Conservation (phyloP, 2,888 invertebrate genomes). For the Oxycera nigricornis region DNA sequence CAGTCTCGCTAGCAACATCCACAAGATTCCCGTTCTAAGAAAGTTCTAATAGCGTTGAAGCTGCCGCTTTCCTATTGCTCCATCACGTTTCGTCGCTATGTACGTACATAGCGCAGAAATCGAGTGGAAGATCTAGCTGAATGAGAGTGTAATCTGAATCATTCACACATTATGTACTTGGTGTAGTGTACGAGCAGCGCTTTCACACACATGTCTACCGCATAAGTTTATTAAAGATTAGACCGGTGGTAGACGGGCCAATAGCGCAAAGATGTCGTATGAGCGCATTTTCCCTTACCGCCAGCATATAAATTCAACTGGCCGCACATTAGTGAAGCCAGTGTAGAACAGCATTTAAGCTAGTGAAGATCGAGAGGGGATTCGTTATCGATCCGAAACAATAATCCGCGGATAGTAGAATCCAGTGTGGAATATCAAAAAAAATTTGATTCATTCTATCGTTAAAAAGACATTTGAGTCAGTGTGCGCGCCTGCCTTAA, state of each 20-base stretch:
- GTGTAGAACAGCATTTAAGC: constrained; percentile 58
- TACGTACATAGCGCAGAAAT: not conserved
- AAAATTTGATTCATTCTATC: not conserved
- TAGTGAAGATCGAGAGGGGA: not conserved
- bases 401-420: not conserved
- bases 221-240: constrained; percentile 15
- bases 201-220: constrained; percentile 13
- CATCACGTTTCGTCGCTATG: too few species aligned
- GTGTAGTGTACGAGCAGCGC: not conserved
- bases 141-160: not conserved
- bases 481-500: constrained; percentile 2
- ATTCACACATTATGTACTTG: not conserved
- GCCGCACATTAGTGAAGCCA: constrained; percentile 48
- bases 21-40: not conserved
- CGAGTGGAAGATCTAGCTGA: not conserved
- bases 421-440: not conserved
- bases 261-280: constrained; percentile 34
- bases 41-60: not conserved
- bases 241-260: constrained; percentile 37
- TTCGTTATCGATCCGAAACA: not conserved
- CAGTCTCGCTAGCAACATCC: not conserved
- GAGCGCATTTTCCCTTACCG: constrained; percentile 23
- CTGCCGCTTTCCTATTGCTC: not conserved
- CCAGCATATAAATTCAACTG: constrained; percentile 43
- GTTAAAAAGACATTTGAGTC: constrained; percentile 3